These are phyloP conservation scores for Tauraco erythrolophus DNA, from an alignment of 2,113 vertebrate species.

Conservation along the genomic window DNA sequence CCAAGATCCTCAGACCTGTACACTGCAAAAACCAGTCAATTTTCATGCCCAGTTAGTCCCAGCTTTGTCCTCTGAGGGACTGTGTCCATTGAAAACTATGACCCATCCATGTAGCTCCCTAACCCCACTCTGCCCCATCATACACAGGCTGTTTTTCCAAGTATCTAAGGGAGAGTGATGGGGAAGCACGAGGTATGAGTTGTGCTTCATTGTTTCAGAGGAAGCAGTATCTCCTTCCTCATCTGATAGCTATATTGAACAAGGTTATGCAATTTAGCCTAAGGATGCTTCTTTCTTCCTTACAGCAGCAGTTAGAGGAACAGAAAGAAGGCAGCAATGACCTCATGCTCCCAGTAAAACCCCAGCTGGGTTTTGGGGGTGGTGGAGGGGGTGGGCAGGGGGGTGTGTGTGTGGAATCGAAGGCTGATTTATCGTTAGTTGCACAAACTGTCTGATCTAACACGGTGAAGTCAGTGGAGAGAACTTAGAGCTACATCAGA, in stretches of 20 bases:
- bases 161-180: background rate
- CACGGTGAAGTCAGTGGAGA: background rate
- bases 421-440: background rate
- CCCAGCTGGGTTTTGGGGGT: background rate
- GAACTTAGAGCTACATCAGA: background rate
- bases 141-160: background rate
- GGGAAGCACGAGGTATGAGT: background rate
- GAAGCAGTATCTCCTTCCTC: background rate
- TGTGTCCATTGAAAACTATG: background rate
- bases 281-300: background rate
- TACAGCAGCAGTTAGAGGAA: conserved; percentile 6
- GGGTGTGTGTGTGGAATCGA: background rate
- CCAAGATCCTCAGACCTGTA: background rate
- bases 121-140: background rate
- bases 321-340: background rate
- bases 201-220: background rate
- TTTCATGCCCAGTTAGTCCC: background rate
- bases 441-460: background rate
- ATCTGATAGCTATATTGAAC: background rate
- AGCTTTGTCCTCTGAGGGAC: background rate
- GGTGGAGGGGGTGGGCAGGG: background rate
- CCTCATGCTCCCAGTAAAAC: conserved; percentile 12
- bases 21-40: background rate
- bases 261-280: background rate
- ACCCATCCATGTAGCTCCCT: background rate